Evolutionary conservation across 2,797 vertebrate species (phyloP).

Genomic region (Sus cebifrons): DNA sequence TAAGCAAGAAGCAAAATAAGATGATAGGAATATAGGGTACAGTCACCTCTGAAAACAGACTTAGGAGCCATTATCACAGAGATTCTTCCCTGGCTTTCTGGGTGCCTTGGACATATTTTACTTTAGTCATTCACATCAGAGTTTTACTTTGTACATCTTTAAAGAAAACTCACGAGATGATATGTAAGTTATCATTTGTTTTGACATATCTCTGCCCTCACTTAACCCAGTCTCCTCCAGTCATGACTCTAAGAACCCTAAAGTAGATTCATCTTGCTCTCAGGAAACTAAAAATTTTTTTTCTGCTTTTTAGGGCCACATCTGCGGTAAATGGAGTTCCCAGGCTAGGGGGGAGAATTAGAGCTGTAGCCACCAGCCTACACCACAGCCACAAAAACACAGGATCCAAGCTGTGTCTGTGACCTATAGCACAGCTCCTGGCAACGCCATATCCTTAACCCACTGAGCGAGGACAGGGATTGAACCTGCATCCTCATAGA

Average conservation of each 20-base stretch:
- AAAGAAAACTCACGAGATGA: not conserved
- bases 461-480: no score
- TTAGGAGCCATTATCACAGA: not conserved
- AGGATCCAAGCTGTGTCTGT: no score
- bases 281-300: constrained; percentile 5
- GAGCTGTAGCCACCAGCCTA: no score
- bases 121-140: not conserved
- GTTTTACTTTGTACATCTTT: not conserved
- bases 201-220: not conserved
- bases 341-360: no score
- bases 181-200: constrained; percentile 1
- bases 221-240: not conserved
- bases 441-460: no score
- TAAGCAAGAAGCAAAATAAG: not conserved
- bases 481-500: no score
- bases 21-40: not conserved
- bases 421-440: no score
- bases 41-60: not conserved
- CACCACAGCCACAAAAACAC: no score
- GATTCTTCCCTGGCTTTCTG: not conserved
- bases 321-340: no score
- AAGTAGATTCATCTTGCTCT: constrained; percentile 36
- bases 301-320: no score
- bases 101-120: not conserved
- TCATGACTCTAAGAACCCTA: not conserved